Conservation (phyloP, 2,113 vertebrate species). For the Neotoma lepida region DNA sequence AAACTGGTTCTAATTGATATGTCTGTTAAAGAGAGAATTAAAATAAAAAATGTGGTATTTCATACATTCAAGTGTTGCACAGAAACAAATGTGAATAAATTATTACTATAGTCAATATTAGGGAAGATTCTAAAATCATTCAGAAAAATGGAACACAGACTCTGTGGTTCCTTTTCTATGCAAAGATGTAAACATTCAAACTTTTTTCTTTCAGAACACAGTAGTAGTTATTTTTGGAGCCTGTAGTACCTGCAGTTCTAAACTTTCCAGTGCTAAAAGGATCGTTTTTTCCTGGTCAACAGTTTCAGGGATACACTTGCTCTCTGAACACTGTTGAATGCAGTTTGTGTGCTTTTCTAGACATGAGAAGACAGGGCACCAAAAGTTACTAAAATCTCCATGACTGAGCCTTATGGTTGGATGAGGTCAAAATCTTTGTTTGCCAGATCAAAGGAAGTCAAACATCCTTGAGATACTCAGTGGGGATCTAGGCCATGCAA, state of each 20-base stretch:
- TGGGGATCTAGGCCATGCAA: neutral
- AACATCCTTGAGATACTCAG: neutral
- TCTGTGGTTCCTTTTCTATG: neutral
- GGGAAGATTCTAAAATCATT: neutral
- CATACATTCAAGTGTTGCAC: neutral
- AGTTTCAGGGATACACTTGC: neutral
- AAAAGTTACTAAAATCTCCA: neutral
- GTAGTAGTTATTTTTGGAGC: neutral
- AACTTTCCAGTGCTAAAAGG: neutral
- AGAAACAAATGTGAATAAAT: neutral
- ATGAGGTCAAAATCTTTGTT: neutral
- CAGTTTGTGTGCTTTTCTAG: neutral
- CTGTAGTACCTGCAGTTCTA: neutral
- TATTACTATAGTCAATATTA: neutral
- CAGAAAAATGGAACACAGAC: no score
- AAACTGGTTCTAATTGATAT: neutral
- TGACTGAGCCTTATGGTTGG: neutral
- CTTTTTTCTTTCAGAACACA: no score
- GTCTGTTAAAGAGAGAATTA: neutral
- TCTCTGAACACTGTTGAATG: neutral
- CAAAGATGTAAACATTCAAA: neutral
- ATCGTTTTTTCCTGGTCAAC: neutral
- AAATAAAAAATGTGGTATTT: neutral
- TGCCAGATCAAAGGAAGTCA: neutral
- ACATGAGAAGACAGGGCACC: neutral